phyloP scores from a whole-genome alignment of 2,113 vertebrate genomes.

The human region GRCh38 chr14:103538501-103539000 shows the following conservation, averaged over 20 bases:
- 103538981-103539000: slow-evolving; percentile 52
- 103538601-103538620: no score
- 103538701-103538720: background rate
- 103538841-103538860: background rate
- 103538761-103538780: background rate
- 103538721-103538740: background rate
- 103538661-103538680: background rate
- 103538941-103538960: slow-evolving; percentile 76
- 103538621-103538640: background rate
- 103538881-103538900: slow-evolving; percentile 73
- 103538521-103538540: no score
- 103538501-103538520: fast-evolving
- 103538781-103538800: background rate
- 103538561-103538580: background rate
- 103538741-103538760: background rate
- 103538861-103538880: background rate
- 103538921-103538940: slow-evolving; percentile 66
- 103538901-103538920: background rate
- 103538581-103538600: fast-evolving
- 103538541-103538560: background rate
- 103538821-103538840: background rate
- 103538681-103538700: background rate
- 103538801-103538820: background rate
- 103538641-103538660: background rate
- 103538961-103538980: slow-evolving; percentile 73